These are phyloP conservation scores for Centropus bengalensis DNA, from an alignment of 2,113 vertebrate genomes.

Conservation along the genomic window DNA sequence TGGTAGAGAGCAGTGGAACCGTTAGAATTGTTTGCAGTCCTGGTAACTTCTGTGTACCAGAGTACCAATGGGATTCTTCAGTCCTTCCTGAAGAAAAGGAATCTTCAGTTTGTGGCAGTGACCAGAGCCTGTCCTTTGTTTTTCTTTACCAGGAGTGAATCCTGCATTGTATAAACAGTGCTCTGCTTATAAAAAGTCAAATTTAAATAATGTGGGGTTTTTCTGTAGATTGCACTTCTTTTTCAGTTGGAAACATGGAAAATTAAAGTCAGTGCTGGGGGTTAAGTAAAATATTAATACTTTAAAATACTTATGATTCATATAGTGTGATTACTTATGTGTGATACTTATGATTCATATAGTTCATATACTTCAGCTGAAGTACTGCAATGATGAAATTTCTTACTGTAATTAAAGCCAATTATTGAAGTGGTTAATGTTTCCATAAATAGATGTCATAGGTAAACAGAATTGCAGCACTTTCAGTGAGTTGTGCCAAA, in stretches of 20 bases:
- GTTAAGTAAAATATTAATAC: not conserved
- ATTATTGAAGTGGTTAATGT: not conserved
- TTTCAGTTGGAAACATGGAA: not conserved
- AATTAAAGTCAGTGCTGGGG: not conserved
- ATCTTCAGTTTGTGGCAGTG: not conserved
- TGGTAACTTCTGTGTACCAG: not conserved
- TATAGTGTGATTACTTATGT: too few relatives aligned
- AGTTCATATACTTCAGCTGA: not conserved
- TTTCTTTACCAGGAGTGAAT: not conserved
- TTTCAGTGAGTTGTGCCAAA: not conserved
- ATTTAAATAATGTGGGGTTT: not conserved
- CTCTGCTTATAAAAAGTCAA: not conserved
- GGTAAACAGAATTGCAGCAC: not conserved
- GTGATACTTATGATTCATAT: not conserved
- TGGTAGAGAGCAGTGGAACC: rapidly evolving
- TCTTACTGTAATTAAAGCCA: not conserved
- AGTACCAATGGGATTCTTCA: not conserved
- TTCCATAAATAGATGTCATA: not conserved
- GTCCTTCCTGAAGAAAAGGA: not conserved
- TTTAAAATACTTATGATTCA: not conserved
- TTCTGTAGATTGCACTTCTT: not conserved
- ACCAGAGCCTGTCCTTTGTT: not conserved
- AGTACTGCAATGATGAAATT: not conserved
- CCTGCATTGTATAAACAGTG: not conserved
- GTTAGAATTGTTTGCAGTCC: not conserved